phyloP scores from a whole-genome alignment of 1,140 invertebrate genomes.

The Araneus ventricosus region DNA sequence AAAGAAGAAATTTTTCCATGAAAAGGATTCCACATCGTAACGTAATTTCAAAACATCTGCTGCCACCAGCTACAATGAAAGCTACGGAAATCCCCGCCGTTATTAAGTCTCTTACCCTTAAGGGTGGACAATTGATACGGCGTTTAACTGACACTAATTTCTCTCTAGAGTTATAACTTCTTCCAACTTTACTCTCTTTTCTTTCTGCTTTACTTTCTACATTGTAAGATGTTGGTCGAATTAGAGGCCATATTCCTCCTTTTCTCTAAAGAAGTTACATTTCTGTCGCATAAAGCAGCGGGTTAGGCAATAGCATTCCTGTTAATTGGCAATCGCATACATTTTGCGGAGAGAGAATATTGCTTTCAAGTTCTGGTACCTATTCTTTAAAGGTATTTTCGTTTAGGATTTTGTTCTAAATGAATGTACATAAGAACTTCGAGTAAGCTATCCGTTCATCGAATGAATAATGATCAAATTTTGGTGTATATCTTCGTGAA shows the following conservation, averaged over 20 bases:
- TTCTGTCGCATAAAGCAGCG: constrained; percentile 27
- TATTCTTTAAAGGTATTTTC: too few relatives aligned
- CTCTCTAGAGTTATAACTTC: constrained; percentile 32
- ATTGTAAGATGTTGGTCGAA: constrained; percentile 48
- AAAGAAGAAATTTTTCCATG: neutral
- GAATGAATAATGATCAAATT: too few relatives aligned
- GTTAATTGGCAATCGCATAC: constrained; percentile 53
- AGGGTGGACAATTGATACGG: constrained; percentile 52
- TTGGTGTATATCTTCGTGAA: too few relatives aligned
- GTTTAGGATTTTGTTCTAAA: too few relatives aligned
- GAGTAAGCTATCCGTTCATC: too few relatives aligned
- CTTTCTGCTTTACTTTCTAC: too few relatives aligned
- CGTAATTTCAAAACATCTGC: constrained; percentile 68
- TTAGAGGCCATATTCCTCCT: neutral
- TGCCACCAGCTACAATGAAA: constrained; percentile 49
- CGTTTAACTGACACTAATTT: constrained; percentile 67
- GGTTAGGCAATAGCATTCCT: neutral
- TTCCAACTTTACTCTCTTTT: neutral
- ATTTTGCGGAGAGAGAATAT: neutral
- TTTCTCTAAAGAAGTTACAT: constrained; percentile 9
- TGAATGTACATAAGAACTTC: too few relatives aligned
- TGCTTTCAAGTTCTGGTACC: neutral
- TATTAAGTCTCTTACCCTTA: constrained; percentile 61
- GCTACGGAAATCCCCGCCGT: neutral
- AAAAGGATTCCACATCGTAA: constrained; percentile 31